Base-by-base conservation (phyloP, 2,797 vertebrate species). In the Scolopax rusticola region DNA sequence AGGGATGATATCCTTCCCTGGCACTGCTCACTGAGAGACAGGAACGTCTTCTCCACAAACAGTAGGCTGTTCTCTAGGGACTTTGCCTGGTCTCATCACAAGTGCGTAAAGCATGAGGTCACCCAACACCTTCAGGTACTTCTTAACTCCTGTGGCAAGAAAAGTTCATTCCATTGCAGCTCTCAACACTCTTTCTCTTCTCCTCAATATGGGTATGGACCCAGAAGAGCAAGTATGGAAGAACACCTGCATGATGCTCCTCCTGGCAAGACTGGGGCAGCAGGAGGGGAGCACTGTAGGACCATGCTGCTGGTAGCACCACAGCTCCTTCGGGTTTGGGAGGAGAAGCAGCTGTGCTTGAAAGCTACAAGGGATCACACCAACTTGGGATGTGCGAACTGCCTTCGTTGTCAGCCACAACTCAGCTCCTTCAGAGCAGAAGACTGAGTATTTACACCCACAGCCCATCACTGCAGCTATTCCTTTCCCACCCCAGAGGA, bases 181-280 rank as follows among this genome's bases (percentile, higher is more conserved):
- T 90, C 41, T 67, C n/a, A 33, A 38, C 30, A 30, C 7, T 11
- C 36, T 11, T 47, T 74, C 63, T 53, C 32, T 50, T 63, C 63
- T 82, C 41, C 61, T 54, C 51, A 19, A 3, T 8, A 8, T 2
- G 25, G 43, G 25, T 24, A 23, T 0, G 1, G 68, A 60, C 18
- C 28, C 61, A 60, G 74, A 45, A 10, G 19, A 63, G 69, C 28
- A 25, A 41, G 15, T 54, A 77, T 56, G 36, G 69, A 54, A 48
- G 28, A 18, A 19, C 33, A 32, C 12, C 1, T 3, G 2, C 27
- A 6, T 25, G 1, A 0, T 7, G 67, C 11, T 33, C 19, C 56
- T 74, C 43, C 32, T 41, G 47, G 48, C 27, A 80, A 38, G 20
- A 10, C 45, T 14, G 20, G 15, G 20, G 33, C 51, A 64, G 38